phyloP scores from a whole-genome alignment of 1,140 invertebrate species.

The Ceratoteleas bidentatus region DNA sequence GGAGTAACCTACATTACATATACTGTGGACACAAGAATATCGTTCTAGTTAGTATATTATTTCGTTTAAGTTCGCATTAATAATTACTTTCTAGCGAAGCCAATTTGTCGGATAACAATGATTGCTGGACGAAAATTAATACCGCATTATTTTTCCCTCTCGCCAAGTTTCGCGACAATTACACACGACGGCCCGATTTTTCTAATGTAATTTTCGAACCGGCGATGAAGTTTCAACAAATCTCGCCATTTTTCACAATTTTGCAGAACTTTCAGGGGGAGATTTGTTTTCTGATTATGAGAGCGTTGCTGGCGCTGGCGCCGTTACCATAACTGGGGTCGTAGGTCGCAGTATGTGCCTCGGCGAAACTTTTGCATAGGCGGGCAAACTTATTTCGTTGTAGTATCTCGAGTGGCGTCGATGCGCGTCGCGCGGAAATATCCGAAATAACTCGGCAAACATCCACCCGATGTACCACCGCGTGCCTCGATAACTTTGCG shows the following conservation, averaged over 20 bases:
- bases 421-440: slow-evolving; percentile 40
- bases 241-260: slow-evolving; percentile 46
- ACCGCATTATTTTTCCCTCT: slow-evolving; percentile 10
- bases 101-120: not conserved
- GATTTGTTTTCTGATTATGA: slow-evolving; percentile 64
- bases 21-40: not conserved
- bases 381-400: slow-evolving; percentile 50
- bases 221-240: slow-evolving; percentile 44
- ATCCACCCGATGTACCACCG: slow-evolving; percentile 22
- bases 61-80: slow-evolving; percentile 1
- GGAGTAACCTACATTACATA: slow-evolving; percentile 28
- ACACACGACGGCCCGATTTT: slow-evolving; percentile 31
- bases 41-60: not conserved
- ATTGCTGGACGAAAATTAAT: slow-evolving; percentile 7
- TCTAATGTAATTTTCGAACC: slow-evolving; percentile 31
- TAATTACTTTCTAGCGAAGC: slow-evolving; percentile 1
- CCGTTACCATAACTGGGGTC: slow-evolving; percentile 43
- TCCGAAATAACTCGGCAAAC: slow-evolving; percentile 57
- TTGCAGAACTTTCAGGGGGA: slow-evolving; percentile 32
- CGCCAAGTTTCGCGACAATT: slow-evolving; percentile 44
- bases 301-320: slow-evolving; percentile 42
- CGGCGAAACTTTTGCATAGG: slow-evolving; percentile 52
- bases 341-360: slow-evolving; percentile 30
- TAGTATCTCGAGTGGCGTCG: slow-evolving; percentile 42
- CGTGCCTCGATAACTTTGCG: slow-evolving; percentile 38